These are phyloP conservation scores for Enteromius thamalakanensis DNA, from an alignment of 2,797 vertebrate species.

Conservation along the genomic window DNA sequence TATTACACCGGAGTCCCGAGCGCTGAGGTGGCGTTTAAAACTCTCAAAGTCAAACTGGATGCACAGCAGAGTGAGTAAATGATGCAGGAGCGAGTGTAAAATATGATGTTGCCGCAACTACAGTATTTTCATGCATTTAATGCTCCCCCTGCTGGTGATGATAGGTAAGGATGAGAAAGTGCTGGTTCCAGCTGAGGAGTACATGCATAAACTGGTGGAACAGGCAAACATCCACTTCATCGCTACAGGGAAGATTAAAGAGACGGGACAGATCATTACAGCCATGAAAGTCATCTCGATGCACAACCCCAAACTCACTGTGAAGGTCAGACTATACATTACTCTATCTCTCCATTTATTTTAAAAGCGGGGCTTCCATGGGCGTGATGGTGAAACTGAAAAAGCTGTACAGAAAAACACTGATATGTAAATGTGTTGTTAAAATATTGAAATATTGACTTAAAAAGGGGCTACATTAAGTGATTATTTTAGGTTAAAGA, in stretches of 20 bases:
- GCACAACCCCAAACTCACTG: constrained; percentile 78
- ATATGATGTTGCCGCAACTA: background rate
- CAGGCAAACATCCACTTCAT: constrained; percentile 94
- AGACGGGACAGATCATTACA: constrained; percentile 84
- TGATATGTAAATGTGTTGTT: background rate
- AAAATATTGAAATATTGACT: background rate
- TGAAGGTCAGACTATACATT: constrained; percentile 79
- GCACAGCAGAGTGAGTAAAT: constrained; percentile 81
- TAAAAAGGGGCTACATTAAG: background rate
- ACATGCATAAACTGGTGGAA: constrained; percentile 88
- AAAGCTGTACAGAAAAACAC: background rate
- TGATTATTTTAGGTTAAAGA: background rate
- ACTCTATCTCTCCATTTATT: background rate
- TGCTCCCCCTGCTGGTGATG: constrained; percentile 3
- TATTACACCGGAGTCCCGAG: constrained; percentile 92
- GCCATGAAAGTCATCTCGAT: constrained; percentile 82
- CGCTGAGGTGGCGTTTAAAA: constrained; percentile 82
- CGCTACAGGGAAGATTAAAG: constrained; percentile 84
- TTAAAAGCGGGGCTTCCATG: too few species aligned
- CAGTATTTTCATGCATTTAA: background rate
- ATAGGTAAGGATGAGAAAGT: constrained; percentile 77
- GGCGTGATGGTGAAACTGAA: too few species aligned
- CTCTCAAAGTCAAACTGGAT: constrained; percentile 73
- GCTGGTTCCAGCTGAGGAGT: constrained; percentile 75
- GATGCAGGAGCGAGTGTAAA: background rate